Base-by-base conservation (phyloP, 2,113 vertebrate genomes). In the Arvicanthis niloticus region DNA sequence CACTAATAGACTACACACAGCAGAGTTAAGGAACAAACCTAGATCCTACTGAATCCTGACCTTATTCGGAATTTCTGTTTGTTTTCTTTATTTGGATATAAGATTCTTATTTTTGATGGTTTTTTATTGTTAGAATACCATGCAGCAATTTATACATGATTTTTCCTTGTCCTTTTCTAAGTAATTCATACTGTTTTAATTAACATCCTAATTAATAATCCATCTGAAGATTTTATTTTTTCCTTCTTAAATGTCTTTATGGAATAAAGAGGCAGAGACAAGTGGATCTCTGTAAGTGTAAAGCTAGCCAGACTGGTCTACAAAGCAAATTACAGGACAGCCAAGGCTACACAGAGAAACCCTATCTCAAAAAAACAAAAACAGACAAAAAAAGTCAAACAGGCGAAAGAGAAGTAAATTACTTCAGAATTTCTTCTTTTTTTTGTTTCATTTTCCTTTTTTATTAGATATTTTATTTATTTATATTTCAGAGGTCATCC, bases 181-280 rank as follows among this genome's bases (percentile, higher is more conserved):
- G 60, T 93, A 96, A 62, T 75, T 91, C 76, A 3, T 1, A 58
- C 68, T 37, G 58, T 89, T 89, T 91, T 65, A 37, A 34, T 85
- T 89, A 91, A 76, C 91, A n/a, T 84, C 73, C 60, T n/a, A 40
- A 10, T 70, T 87, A 89, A 77, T 72, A 4, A 45, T 62, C 70
- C 73, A 68, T 84, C 84, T 84, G 22, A 89, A 89, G 80, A 84
- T 62, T 88, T 72, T 91, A 45, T 97, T 97, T 93, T 78, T 95
- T 75, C 91, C 48, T 60, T 77, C 62, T 81, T 87, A 40, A 40
- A 95, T 92, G 48, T 94, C 65, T 89, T 92, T 89, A 91, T 76
- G 60, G 60, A 48, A 67, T 29, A 78, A 81, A 62, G 62, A 62
- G 29, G 65, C 29, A 67, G 29, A 13, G 11, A 29, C 65, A 31